Evolutionary conservation across 2,797 vertebrate species (phyloP), one percentile per base, ranked within the genome.

Genomic region (Eurystomus glaucurus): DNA sequence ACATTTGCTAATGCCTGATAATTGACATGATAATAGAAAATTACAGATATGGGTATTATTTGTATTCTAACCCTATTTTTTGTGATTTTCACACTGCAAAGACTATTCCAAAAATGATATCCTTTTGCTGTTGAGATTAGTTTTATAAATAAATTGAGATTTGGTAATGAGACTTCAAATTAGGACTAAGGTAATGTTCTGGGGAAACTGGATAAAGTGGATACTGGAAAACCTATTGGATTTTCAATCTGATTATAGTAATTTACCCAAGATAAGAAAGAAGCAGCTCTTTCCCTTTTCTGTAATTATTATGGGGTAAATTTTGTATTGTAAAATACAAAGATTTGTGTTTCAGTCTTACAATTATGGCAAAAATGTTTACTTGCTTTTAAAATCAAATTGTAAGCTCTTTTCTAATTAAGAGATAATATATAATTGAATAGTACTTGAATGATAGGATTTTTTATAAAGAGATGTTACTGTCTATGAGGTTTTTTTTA

Each of bases 11-110:
- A 80, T 90, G 65, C 57, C 91, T 95, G 37, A 88, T 92, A 96
- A 94, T 94, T 91, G 93, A 92, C 88, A 66, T 86, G 91, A 92
- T 95, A 95, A 81, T 83, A 89, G 89, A 89, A 96, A 77, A 93
- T 85, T 97, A 90, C 83, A 82, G 55, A 85, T 86, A 58, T 0
- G 11, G 15, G 29, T 84, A 82, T 92, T 95, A 87, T 96, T 97
- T 84, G 68, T 66, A 78, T 82, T 95, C 75, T 82, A 90, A 91
- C 60, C 26, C 64, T 82, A 57, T 97, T 97, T 93, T 88, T 65
- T 81, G 22, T 82, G 71, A 83, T 96, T 96, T 94, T 88, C 46
- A 66, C 22, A 33, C 46, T 82, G 85, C 72, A 90, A 79, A 82
- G 78, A 29, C 46, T 85, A 25, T 82, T 94, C 39, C 6, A 91